phyloP scores from a whole-genome alignment of 2,797 vertebrate species.

The Muraenolepis orangiensis region DNA sequence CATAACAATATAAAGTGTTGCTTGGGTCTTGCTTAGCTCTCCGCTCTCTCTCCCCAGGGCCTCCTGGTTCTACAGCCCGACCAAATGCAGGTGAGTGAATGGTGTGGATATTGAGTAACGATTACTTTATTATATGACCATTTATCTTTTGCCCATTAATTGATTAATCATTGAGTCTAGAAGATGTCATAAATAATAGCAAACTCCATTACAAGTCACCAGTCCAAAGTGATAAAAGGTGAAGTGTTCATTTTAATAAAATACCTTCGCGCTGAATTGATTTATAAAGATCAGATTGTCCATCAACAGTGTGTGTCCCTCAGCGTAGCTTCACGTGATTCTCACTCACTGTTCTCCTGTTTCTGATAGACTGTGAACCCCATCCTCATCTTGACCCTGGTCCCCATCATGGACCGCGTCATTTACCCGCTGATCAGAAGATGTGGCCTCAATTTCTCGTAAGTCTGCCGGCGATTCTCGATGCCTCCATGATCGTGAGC shows the following conservation, averaged over 20 bases:
- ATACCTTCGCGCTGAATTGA: background rate
- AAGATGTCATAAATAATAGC: background rate
- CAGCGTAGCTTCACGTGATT: constrained; percentile 35
- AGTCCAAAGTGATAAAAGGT: background rate
- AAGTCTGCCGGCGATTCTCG: constrained; percentile 47
- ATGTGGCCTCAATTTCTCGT: constrained; percentile 92
- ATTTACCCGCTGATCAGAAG: constrained; percentile 89
- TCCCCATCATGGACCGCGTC: constrained; percentile 81
- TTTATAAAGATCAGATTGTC: background rate
- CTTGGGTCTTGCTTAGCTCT: background rate
- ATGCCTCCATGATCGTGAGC: background rate
- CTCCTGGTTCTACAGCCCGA: constrained; percentile 84
- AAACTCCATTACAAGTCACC: background rate
- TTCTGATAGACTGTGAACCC: constrained; percentile 80
- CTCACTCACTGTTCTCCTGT: constrained; percentile 17
- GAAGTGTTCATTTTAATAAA: background rate
- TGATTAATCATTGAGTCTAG: background rate
- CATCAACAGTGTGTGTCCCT: background rate
- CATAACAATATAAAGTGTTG: background rate
- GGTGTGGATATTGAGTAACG: background rate
- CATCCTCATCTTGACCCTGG: constrained; percentile 87
- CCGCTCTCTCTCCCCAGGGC: constrained; percentile 69
- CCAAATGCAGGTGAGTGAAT: constrained; percentile 88
- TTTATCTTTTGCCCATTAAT: background rate
- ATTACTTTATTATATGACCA: background rate